Evolutionary conservation across 2,113 vertebrate species (phyloP).

Genomic region (Ageneiosus marmoratus): DNA sequence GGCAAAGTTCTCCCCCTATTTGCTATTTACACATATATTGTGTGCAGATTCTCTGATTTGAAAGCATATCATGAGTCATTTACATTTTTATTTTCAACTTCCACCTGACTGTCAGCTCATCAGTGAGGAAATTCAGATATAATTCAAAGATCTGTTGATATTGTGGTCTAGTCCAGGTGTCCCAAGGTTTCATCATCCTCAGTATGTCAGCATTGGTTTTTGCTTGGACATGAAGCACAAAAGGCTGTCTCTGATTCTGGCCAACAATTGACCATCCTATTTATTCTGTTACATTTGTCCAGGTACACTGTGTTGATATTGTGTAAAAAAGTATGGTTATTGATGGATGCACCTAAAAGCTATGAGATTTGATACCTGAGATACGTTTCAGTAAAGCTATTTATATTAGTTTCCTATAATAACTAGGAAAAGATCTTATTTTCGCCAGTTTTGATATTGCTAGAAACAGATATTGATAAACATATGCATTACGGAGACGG

Average conservation of each 20-base stretch:
- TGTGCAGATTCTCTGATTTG: neutral
- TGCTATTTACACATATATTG: neutral
- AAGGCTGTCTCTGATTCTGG: neutral
- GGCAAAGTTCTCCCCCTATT: neutral
- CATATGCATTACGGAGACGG: neutral
- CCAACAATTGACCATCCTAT: neutral
- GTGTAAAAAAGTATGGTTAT: neutral
- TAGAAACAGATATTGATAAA: slow-evolving; percentile 14
- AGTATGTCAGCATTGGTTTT: neutral
- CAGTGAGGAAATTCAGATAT: neutral
- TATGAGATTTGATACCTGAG: neutral
- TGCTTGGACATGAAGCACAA: slow-evolving; percentile 7
- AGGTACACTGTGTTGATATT: neutral
- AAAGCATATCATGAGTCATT: neutral
- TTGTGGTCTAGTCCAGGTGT: neutral
- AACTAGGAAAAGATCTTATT: neutral
- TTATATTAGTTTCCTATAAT: neutral
- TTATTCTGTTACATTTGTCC: neutral
- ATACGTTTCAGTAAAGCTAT: neutral
- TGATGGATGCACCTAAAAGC: neutral
- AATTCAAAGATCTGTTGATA: neutral
- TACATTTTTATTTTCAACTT: neutral
- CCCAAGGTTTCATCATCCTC: slow-evolving; percentile 14
- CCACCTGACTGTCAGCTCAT: neutral
- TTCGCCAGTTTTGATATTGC: neutral